Percentiles rank a stretch among this genome's conserved stretches.
Conservation (phyloP, 2,888 invertebrate genomes). For the Limnephilus marmoratus region DNA sequence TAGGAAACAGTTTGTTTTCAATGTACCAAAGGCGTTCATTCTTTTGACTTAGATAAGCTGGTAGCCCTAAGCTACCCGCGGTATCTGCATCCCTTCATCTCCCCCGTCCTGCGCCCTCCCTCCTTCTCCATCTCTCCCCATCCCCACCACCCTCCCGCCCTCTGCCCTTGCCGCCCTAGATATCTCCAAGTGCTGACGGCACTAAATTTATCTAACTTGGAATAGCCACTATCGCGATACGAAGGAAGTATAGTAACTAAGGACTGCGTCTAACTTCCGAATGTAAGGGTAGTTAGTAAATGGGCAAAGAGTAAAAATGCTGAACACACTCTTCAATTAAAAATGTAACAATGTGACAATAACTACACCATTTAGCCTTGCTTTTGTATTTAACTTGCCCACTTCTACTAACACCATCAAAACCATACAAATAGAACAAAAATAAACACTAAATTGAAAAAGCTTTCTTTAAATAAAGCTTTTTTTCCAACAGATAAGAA, state of each 20-base stretch:
- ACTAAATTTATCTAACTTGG: conserved; percentile 62
- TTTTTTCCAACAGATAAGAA: background rate
- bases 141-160: conserved; percentile 19
- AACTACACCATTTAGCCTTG: background rate
- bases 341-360: background rate
- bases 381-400: background rate
- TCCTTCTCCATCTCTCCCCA: conserved; percentile 27
- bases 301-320: background rate
- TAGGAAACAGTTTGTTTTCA: background rate
- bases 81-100: conserved; percentile 38
- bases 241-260: conserved; percentile 29
- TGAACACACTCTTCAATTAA: background rate
- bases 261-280: background rate
- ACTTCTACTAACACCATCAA: background rate
- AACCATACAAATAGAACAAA: background rate
- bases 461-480: background rate
- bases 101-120: background rate
- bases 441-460: background rate
- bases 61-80: conserved; percentile 34
- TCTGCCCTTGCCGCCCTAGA: conserved; percentile 48
- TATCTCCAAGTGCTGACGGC: conserved; percentile 64
- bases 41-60: conserved; percentile 37
- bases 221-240: conserved; percentile 47
- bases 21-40: background rate
- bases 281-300: conserved; percentile 21